Conservation (phyloP, 2,113 vertebrate genomes). For the Acrocephalus arundinaceus region DNA sequence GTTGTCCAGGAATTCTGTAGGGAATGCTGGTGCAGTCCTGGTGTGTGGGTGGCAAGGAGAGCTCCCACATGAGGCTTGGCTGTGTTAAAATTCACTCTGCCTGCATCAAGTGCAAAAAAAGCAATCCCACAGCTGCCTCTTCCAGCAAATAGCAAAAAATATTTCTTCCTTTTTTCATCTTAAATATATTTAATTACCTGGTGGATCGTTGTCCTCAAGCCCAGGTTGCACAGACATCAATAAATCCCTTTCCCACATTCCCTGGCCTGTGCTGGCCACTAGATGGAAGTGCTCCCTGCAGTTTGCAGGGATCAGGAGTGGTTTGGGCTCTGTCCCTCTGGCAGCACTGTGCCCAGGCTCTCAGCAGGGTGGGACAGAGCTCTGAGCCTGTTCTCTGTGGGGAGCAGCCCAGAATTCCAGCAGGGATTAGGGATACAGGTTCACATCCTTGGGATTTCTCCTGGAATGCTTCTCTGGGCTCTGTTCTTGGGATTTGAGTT, state of each 20-base stretch:
- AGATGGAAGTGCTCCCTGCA: conserved; percentile 44
- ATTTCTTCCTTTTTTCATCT: not conserved
- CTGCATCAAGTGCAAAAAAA: not conserved
- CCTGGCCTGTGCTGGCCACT: not conserved
- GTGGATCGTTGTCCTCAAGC: not conserved
- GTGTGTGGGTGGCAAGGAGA: not conserved
- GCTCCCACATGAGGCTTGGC: not conserved
- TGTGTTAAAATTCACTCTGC: not conserved
- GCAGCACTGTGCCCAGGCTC: rapidly evolving
- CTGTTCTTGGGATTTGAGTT: rapidly evolving
- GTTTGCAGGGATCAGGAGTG: rapidly evolving
- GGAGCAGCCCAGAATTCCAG: not conserved
- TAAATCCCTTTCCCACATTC: rapidly evolving
- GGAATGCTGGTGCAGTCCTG: not conserved
- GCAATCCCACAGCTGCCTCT: not conserved
- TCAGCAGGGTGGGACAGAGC: not conserved
- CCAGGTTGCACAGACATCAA: not conserved
- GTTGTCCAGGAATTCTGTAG: not conserved
- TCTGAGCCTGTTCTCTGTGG: too few species aligned
- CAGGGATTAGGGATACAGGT: too few species aligned
- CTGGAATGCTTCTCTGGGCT: not conserved
- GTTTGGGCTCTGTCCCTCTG: not conserved
- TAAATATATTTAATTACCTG: not conserved
- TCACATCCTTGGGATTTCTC: not conserved
- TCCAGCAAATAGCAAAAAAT: not conserved